A percentile compares a stretch with the other conserved stretches of the same genome.
These are phyloP conservation scores for Porites divaricata DNA, from an alignment of 92 coral and sea anemone genomes.

Conservation along the genomic window DNA sequence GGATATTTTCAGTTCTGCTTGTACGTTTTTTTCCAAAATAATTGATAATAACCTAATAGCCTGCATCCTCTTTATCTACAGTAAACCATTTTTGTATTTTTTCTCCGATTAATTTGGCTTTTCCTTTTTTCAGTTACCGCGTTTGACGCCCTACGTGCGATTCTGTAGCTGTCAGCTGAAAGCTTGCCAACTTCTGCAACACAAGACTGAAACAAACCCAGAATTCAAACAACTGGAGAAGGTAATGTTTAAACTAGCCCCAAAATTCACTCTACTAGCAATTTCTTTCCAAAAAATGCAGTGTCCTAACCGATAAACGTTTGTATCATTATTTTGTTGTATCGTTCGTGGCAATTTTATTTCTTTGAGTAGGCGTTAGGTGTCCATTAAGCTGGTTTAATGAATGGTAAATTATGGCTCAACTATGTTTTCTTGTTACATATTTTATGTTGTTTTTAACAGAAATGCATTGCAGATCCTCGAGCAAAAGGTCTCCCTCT, in stretches of 20 bases:
- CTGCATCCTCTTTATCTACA: not conserved
- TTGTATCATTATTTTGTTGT: no score
- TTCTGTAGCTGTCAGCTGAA: slow-evolving; percentile 96
- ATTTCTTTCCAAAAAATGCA: no score
- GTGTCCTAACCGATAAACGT: no score
- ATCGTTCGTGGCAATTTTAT: no score
- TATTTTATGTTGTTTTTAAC: not conserved
- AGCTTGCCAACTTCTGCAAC: slow-evolving; percentile 90
- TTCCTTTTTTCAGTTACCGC: slow-evolving; percentile 73
- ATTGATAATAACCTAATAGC: no score
- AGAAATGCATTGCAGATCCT: slow-evolving; percentile 90
- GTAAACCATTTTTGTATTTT: not conserved
- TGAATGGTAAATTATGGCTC: not conserved
- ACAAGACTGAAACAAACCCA: slow-evolving; percentile 84
- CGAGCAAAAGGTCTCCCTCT: slow-evolving; percentile 95
- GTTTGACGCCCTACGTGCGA: slow-evolving; percentile 91
- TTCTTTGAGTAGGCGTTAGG: no score
- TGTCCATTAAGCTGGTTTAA: no score
- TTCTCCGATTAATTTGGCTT: not conserved
- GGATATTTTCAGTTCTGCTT: no score
- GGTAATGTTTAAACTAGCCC: slow-evolving; percentile 47
- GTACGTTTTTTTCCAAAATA: no score
- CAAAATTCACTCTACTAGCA: no score
- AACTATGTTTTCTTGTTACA: not conserved
- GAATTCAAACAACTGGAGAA: slow-evolving; percentile 95